Conservation (phyloP, 1,140 invertebrate species). For the Bursaphelenchus mucronatus region DNA sequence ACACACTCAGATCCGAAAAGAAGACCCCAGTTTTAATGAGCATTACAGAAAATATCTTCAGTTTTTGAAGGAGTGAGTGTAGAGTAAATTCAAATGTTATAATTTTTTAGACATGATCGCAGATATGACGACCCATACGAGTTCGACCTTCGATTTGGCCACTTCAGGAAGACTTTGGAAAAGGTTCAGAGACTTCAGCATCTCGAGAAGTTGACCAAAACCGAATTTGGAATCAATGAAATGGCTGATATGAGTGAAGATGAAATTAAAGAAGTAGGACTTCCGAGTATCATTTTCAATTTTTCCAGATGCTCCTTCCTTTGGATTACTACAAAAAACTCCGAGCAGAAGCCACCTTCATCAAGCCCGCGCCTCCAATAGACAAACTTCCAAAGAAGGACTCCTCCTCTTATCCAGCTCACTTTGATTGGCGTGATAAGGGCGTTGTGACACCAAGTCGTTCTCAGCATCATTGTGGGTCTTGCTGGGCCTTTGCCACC, state of each 20-base stretch:
- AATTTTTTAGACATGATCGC: neutral
- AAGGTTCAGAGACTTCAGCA: conserved; percentile 34
- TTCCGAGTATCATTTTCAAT: conserved; percentile 4
- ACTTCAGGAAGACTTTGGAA: conserved; percentile 22
- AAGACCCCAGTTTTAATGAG: too few relatives aligned
- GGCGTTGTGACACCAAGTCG: conserved; percentile 64
- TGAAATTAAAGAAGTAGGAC: conserved; percentile 38
- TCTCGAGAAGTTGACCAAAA: conserved; percentile 13
- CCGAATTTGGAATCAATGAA: conserved; percentile 43
- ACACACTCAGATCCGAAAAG: too few relatives aligned
- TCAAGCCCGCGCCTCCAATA: conserved; percentile 26
- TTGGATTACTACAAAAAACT: conserved; percentile 29
- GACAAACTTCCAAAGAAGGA: conserved; percentile 3
- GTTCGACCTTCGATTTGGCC: conserved; percentile 20
- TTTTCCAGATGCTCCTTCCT: conserved; percentile 45
- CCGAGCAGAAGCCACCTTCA: conserved; percentile 31
- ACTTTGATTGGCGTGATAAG: conserved; percentile 63
- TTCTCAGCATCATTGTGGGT: conserved; percentile 61
- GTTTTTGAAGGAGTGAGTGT: too few relatives aligned
- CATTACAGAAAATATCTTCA: too few relatives aligned
- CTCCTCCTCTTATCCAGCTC: conserved; percentile 33
- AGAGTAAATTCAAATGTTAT: too few relatives aligned
- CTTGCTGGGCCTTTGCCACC: conserved; percentile 52
- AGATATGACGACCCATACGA: conserved; percentile 1
- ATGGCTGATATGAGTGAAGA: conserved; percentile 47